Evolutionary conservation across 2,797 vertebrate species (phyloP).

Genomic region (Oryzias sinensis): DNA sequence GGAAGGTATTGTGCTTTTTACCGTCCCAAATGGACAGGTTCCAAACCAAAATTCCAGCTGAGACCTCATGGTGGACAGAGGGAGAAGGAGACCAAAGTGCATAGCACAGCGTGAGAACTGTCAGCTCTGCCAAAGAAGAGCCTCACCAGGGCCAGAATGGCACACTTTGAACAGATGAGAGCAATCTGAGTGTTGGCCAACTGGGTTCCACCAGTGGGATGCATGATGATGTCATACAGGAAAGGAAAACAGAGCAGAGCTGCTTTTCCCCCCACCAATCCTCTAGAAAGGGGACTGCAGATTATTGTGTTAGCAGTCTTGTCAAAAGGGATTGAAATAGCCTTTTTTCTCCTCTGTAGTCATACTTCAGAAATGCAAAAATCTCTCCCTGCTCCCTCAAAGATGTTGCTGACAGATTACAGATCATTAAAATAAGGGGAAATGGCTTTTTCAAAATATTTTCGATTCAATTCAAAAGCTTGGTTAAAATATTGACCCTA

Average conservation of each 20-base stretch:
- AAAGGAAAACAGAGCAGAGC: constrained; percentile 28
- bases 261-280: constrained; percentile 12
- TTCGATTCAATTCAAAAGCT: too few species aligned
- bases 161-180: constrained; percentile 74
- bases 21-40: constrained; percentile 44
- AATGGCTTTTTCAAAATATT: too few species aligned
- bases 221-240: constrained; percentile 68
- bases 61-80: constrained; percentile 51
- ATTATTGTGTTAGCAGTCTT: not conserved
- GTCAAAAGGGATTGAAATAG: not conserved
- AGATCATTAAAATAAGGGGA: too few species aligned
- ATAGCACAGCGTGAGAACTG: constrained; percentile 57
- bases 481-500: too few species aligned
- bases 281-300: constrained; percentile 5
- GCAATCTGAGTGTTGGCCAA: constrained; percentile 63
- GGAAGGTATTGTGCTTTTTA: constrained; percentile 55
- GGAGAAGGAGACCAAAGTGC: constrained; percentile 37
- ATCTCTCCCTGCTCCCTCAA: too few species aligned
- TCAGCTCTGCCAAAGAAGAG: constrained; percentile 49
- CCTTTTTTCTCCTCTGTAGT: too few species aligned
- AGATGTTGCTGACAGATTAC: too few species aligned
- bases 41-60: constrained; percentile 57
- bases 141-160: constrained; percentile 56
- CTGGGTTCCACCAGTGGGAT: constrained; percentile 49
- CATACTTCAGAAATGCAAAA: too few species aligned